Evolutionary conservation across 2,888 invertebrate genomes (phyloP).

Genomic region (Drepana falcataria): DNA sequence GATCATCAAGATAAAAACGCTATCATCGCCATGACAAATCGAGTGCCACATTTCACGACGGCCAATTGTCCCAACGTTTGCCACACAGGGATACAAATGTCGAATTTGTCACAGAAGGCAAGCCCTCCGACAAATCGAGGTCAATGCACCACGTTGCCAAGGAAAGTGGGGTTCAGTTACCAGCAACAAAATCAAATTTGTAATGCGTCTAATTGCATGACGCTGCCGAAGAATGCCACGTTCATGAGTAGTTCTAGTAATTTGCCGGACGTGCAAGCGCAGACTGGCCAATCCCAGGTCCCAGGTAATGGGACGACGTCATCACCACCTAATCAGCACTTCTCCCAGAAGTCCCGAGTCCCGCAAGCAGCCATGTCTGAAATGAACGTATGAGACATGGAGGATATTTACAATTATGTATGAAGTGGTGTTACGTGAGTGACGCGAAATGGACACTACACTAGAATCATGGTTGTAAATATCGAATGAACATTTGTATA

Average conservation of each 20-base stretch:
- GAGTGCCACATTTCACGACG: slow-evolving; percentile 69
- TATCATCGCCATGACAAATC: slow-evolving; percentile 72
- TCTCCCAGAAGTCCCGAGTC: slow-evolving; percentile 78
- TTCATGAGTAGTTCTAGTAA: slow-evolving; percentile 66
- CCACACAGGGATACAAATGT: slow-evolving; percentile 79
- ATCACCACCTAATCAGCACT: slow-evolving; percentile 64
- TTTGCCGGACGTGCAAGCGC: slow-evolving; percentile 72
- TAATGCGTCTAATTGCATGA: slow-evolving; percentile 77
- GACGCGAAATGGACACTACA: slow-evolving; percentile 44
- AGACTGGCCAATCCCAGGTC: slow-evolving; percentile 63
- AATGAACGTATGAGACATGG: slow-evolving; percentile 91
- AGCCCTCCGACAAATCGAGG: slow-evolving; percentile 66
- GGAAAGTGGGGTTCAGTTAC: slow-evolving; percentile 71
- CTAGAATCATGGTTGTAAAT: slow-evolving; percentile 71
- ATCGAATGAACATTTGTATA: slow-evolving; percentile 50
- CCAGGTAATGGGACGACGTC: slow-evolving; percentile 65
- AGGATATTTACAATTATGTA: slow-evolving; percentile 79
- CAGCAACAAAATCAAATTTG: slow-evolving; percentile 66
- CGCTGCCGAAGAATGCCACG: slow-evolving; percentile 79
- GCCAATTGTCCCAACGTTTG: slow-evolving; percentile 78
- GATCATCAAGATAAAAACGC: slow-evolving; percentile 85
- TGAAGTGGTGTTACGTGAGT: slow-evolving; percentile 52
- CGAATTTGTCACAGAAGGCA: slow-evolving; percentile 63
- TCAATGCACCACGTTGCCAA: slow-evolving; percentile 70
- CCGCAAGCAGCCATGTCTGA: slow-evolving; percentile 92